Evolutionary conservation across 2,888 invertebrate genomes (phyloP).

Genomic region (Pachymerium ferrugineum): DNA sequence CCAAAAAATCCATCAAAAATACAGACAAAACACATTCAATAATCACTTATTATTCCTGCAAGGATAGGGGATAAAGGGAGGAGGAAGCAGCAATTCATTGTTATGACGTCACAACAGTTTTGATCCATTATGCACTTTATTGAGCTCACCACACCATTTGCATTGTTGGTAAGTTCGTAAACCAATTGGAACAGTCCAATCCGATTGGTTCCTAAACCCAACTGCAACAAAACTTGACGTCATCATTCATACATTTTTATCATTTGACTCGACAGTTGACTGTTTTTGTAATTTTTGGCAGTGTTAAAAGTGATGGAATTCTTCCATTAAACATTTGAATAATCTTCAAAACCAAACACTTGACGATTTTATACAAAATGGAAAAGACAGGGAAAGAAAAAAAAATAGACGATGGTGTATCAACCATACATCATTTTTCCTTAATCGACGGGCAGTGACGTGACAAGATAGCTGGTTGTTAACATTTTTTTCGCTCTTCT

Average conservation of each 20-base stretch:
- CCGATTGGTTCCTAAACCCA: background rate
- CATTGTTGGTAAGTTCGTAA: background rate
- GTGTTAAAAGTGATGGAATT: background rate
- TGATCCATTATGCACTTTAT: background rate
- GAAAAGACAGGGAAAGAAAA: background rate
- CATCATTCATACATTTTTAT: background rate
- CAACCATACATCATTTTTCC: background rate
- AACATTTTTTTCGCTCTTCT: background rate
- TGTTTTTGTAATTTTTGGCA: background rate
- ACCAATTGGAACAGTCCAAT: background rate
- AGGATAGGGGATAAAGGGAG: background rate
- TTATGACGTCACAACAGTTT: background rate
- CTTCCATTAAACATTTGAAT: background rate
- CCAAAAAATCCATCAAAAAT: conserved; percentile 13
- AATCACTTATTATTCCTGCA: conserved; percentile 7
- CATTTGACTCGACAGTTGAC: conserved; percentile 1
- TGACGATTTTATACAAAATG: background rate
- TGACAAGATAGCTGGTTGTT: background rate
- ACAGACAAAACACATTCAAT: conserved; percentile 13
- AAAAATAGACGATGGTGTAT: background rate
- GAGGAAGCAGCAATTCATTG: conserved; percentile 4
- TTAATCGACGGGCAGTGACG: background rate
- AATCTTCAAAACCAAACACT: background rate
- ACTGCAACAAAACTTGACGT: background rate
- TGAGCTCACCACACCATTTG: background rate